Conservation (phyloP, 2,888 invertebrate genomes). For the Danaus chrysippus region DNA sequence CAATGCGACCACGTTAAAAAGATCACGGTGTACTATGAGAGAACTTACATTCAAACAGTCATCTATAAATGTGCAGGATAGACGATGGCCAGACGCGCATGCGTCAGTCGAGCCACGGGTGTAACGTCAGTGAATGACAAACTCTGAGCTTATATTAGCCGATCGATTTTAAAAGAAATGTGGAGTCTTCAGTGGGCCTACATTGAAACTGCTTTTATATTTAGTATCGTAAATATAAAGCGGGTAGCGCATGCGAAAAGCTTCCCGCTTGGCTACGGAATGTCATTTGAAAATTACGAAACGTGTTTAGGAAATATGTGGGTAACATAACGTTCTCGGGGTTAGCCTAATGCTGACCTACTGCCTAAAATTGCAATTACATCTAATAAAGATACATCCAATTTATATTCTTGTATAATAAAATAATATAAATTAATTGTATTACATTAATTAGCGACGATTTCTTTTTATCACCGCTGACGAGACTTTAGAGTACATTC, state of each 20-base stretch:
- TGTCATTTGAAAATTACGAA: conserved; percentile 8
- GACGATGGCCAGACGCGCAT: conserved; percentile 76
- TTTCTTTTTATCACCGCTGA: no score
- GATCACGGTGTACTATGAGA: conserved; percentile 58
- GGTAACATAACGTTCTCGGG: no score
- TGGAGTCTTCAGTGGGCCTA: conserved; percentile 43
- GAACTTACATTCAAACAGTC: conserved; percentile 60
- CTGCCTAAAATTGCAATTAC: no score
- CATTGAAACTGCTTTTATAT: conserved; percentile 37
- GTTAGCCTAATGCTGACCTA: no score
- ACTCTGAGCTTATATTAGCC: conserved; percentile 68
- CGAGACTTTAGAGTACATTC: no score
- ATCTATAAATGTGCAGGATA: conserved; percentile 70
- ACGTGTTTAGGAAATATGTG: no score
- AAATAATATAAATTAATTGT: no score
- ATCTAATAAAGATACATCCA: no score
- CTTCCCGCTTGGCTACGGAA: conserved; percentile 25
- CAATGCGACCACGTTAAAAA: conserved; percentile 66
- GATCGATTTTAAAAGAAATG: conserved; percentile 73
- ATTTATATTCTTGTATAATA: no score
- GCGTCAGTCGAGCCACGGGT: conserved; percentile 61
- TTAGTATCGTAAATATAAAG: conserved; percentile 37
- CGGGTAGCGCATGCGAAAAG: conserved; percentile 36
- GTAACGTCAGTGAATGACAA: conserved; percentile 76
- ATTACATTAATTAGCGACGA: no score